Conservation (phyloP, 2,113 vertebrate genomes). For the Elephas maximus region DNA sequence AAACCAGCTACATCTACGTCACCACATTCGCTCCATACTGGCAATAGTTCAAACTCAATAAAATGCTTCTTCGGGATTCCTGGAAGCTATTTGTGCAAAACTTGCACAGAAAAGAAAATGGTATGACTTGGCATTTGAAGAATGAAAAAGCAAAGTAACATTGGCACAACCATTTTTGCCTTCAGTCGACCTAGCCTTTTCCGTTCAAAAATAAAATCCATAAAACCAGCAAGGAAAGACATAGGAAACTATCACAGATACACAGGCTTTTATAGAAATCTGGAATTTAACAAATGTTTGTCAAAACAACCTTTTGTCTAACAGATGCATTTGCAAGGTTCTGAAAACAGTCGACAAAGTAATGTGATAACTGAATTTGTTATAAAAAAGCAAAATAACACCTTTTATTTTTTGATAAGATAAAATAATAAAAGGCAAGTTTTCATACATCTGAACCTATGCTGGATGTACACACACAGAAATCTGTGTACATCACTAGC, state of each 20-base stretch:
- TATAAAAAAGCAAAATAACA: constrained; percentile 75
- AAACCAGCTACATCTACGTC: neutral
- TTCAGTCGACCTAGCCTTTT: constrained; percentile 31
- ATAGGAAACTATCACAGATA: neutral
- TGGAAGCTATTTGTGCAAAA: constrained; percentile 70
- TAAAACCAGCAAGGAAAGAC: neutral
- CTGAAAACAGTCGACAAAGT: constrained; percentile 76
- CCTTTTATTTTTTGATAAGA: constrained; percentile 80
- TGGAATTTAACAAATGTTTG: constrained; percentile 21
- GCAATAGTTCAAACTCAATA: constrained; percentile 43
- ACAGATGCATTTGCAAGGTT: constrained; percentile 69
- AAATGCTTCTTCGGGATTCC: constrained; percentile 48
- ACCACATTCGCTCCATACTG: neutral
- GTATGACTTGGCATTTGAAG: constrained; percentile 13
- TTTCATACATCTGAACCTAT: constrained; percentile 77
- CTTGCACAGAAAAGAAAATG: constrained; percentile 56
- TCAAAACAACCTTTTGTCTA: constrained; percentile 58
- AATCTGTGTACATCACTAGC: constrained; percentile 60
- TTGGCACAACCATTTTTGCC: constrained; percentile 29
- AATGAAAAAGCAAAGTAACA: constrained; percentile 50
- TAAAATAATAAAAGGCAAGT: constrained; percentile 71
- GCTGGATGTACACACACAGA: constrained; percentile 75
- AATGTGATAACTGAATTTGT: constrained; percentile 72
- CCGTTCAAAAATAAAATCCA: constrained; percentile 53
- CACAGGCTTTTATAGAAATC: constrained; percentile 4